Evolutionary conservation across 2,888 invertebrate species (phyloP), one percentile per base, ranked within the genome.

Genomic region (Tethea ocularis): DNA sequence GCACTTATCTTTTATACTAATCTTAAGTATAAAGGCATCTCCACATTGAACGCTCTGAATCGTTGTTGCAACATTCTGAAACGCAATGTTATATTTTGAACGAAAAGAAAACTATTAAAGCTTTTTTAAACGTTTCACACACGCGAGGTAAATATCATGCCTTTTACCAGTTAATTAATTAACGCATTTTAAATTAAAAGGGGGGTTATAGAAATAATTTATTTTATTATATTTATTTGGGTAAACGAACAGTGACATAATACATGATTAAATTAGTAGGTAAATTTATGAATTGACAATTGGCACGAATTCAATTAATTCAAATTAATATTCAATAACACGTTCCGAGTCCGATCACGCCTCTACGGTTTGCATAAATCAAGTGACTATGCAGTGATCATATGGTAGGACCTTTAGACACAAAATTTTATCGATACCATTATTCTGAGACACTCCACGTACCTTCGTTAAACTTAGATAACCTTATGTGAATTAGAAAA

Each of bases 1-100:
- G 17, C 22, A 61, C 52, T 63, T 80, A 80, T 79, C 80, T 38
- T 20, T 57, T 56, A 51, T 64, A 68, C 62, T 64, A 62, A 80
- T 77, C 80, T 71, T 41, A 67, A 77, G 29, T 54, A 15, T 54
- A 53, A 29, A 54, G 33, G 54, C 22, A 54, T 13, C 20, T 23
- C n/a, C 26, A 52, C 26, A 52, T 26, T n/a, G 20, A 46, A 46
- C n/a, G 52, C 15, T 24, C 7, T n/a, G 26, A 24, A 46, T 46
- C 46, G 46, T 46, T n/a, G 46, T 10, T 20, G 20, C 46, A 20
- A n/a, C 7, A 7, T 8, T n/a, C 15, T n/a, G 41, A 17, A 17
- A 13, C 4, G 10, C 20, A 20, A 46, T 46, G n/a, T 10, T 20
- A 46, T 20, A n/a, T 0, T 41, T 41, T 41, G 1, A 13, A 15